phyloP scores from a whole-genome alignment of 2,888 invertebrate species.

The Abrostola triplasia region DNA sequence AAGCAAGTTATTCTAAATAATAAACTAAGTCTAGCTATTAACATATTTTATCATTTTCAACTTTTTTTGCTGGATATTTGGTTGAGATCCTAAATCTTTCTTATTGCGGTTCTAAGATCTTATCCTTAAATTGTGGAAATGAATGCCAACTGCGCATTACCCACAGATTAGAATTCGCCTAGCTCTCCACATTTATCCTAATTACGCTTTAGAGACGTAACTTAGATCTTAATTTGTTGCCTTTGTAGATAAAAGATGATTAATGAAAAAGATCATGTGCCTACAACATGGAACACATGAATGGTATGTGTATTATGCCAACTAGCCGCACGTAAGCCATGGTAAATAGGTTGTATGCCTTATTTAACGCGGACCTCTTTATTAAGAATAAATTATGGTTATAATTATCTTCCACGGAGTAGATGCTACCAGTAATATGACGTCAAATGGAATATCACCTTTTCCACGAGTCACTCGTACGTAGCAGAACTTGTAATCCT shows the following conservation, averaged over 20 bases:
- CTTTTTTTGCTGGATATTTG: not conserved
- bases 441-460: conserved; percentile 36
- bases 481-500: not conserved
- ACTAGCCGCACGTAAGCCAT: not conserved
- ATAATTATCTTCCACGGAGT: conserved; percentile 15
- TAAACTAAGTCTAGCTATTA: not conserved
- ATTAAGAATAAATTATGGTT: conserved; percentile 12
- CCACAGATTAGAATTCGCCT: not conserved
- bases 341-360: not conserved
- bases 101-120: not conserved
- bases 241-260: not conserved
- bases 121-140: not conserved
- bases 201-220: too few species aligned
- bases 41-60: not conserved
- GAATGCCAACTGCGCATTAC: not conserved
- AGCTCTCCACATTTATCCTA: too few species aligned
- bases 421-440: conserved; percentile 21
- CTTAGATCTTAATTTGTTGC: too few species aligned
- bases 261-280: not conserved
- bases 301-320: not conserved
- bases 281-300: not conserved
- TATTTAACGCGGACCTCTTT: not conserved
- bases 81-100: conserved; percentile 1
- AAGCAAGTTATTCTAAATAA: not conserved
- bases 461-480: conserved; percentile 16